These are phyloP conservation scores for Athetis lepigone DNA, from an alignment of 2,888 invertebrate genomes.

Conservation along the genomic window DNA sequence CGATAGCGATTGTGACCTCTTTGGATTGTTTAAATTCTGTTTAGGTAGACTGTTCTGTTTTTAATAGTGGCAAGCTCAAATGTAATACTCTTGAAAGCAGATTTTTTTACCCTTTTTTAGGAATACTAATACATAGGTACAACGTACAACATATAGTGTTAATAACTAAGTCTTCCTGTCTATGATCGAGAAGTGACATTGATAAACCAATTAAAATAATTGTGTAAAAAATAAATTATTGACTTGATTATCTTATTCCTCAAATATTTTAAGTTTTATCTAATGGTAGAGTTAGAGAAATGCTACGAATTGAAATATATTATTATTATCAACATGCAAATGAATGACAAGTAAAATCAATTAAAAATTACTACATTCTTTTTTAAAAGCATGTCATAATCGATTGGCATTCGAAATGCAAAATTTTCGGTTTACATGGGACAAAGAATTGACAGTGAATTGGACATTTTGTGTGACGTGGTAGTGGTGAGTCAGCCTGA, in stretches of 20 bases:
- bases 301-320: neutral
- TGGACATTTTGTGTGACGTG: neutral
- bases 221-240: conserved; percentile 7
- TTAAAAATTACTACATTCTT: neutral
- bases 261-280: neutral
- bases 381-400: neutral
- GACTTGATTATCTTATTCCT: neutral
- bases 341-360: neutral
- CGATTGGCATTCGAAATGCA: conserved; percentile 20
- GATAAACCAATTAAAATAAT: conserved; percentile 20
- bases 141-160: neutral
- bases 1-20: neutral
- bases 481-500: conserved; percentile 21
- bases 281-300: neutral
- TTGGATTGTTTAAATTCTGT: neutral
- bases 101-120: too few relatives aligned
- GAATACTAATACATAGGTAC: too few relatives aligned
- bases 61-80: too few relatives aligned
- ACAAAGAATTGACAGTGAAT: conserved; percentile 20
- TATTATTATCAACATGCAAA: neutral
- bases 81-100: too few relatives aligned
- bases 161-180: neutral
- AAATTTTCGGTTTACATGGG: conserved; percentile 17
- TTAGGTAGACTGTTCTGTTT: neutral
- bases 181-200: neutral